phyloP scores from a whole-genome alignment of 2,113 vertebrate species.

The Leiothrix lutea region DNA sequence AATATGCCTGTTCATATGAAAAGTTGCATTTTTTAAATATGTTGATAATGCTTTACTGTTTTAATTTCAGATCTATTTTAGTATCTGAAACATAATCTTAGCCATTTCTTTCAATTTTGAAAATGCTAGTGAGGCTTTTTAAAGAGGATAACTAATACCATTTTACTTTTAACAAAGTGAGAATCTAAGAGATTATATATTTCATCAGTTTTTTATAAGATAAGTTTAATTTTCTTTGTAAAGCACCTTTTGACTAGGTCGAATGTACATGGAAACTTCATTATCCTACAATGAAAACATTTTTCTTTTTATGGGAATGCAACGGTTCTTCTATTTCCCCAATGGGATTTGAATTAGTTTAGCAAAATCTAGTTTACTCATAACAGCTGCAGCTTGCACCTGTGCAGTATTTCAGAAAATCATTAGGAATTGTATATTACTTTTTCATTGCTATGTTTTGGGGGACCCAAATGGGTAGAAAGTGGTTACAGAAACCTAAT shows the following conservation, averaged over 20 bases:
- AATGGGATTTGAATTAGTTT: constrained; percentile 68
- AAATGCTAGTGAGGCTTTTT: background rate
- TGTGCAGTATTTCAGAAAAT: constrained; percentile 68
- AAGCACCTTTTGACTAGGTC: constrained; percentile 22
- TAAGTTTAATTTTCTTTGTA: constrained; percentile 6
- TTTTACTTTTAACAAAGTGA: background rate
- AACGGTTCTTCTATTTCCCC: constrained; percentile 60
- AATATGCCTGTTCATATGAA: background rate
- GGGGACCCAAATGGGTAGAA: constrained; percentile 23
- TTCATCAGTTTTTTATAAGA: background rate
- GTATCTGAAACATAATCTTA: background rate
- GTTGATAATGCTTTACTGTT: background rate
- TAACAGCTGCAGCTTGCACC: constrained; percentile 77
- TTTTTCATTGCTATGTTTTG: constrained; percentile 58
- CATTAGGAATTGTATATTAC: constrained; percentile 51
- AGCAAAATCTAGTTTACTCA: constrained; percentile 69
- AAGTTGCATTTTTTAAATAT: background rate
- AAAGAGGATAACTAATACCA: background rate
- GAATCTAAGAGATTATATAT: background rate
- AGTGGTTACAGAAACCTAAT: constrained; percentile 47
- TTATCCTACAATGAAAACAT: constrained; percentile 55
- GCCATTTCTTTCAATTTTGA: background rate
- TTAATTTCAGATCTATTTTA: background rate
- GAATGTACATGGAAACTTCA: constrained; percentile 16
- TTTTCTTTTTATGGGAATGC: constrained; percentile 56